Conservation (phyloP, 2,797 vertebrate genomes). For the Sebastes kiyomatsui region DNA sequence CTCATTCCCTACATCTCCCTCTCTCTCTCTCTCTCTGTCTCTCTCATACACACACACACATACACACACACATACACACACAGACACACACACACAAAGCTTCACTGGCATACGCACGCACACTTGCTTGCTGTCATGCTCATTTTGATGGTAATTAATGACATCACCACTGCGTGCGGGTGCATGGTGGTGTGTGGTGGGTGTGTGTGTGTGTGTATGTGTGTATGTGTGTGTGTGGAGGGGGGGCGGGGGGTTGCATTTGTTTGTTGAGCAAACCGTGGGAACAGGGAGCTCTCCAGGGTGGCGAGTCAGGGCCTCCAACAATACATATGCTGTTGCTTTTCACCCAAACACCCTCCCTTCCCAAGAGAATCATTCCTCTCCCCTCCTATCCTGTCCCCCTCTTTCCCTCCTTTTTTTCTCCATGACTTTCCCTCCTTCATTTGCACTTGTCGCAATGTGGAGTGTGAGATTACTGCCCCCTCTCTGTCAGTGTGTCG, state of each 20-base stretch:
- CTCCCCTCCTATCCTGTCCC: slow-evolving; percentile 59
- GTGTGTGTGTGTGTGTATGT: slow-evolving; percentile 56
- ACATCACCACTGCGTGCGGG: slow-evolving; percentile 83
- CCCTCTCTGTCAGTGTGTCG: slow-evolving; percentile 67
- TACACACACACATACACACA: slow-evolving; percentile 48
- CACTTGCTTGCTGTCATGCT: slow-evolving; percentile 81
- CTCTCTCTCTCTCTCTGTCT: slow-evolving; percentile 33
- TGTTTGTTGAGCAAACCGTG: slow-evolving; percentile 87
- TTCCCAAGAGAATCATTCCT: slow-evolving; percentile 74
- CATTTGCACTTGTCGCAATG: slow-evolving; percentile 39
- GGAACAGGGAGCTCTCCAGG: slow-evolving; percentile 86
- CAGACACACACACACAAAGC: slow-evolving; percentile 62
- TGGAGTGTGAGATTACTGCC: slow-evolving; percentile 71
- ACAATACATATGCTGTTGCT: slow-evolving; percentile 86
- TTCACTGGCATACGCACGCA: slow-evolving; percentile 71
- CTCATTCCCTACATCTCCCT: slow-evolving; percentile 66
- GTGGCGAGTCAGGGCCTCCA: slow-evolving; percentile 85
- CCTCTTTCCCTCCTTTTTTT: slow-evolving; percentile 60
- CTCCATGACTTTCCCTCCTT: slow-evolving; percentile 50
- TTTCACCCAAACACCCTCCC: slow-evolving; percentile 85
- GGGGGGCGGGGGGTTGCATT: slow-evolving; percentile 66
- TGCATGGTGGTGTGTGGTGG: slow-evolving; percentile 51
- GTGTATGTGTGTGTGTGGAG: slow-evolving; percentile 40
- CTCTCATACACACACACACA: slow-evolving; percentile 49
- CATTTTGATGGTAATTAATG: slow-evolving; percentile 91